Conservation (phyloP, 2,113 vertebrate genomes). For the Arenaria interpres region DNA sequence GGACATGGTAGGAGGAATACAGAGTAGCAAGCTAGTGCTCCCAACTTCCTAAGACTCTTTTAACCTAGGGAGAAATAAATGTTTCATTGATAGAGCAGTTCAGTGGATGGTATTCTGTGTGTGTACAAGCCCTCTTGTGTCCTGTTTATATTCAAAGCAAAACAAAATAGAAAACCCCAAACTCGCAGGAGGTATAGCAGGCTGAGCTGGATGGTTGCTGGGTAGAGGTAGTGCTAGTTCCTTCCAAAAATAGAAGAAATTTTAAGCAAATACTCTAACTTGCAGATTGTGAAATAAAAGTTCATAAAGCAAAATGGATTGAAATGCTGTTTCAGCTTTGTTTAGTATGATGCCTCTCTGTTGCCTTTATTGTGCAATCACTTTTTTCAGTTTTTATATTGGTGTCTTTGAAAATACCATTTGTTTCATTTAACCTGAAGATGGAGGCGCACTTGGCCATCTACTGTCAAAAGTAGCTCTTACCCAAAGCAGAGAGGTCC, state of each 20-base stretch:
- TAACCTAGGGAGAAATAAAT: not conserved
- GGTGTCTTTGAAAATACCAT: not conserved
- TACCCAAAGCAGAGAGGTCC: not conserved
- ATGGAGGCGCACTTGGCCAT: not conserved
- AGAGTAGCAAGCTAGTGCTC: not conserved
- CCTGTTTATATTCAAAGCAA: not conserved
- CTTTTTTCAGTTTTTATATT: not conserved
- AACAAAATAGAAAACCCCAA: not conserved
- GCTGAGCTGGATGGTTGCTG: not conserved
- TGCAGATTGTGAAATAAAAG: not conserved
- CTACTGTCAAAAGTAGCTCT: not conserved
- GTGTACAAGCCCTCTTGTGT: not conserved
- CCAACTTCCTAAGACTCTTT: not conserved
- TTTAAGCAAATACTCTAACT: not conserved
- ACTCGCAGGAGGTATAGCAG: rapidly evolving
- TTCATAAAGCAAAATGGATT: not conserved
- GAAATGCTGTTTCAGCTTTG: not conserved
- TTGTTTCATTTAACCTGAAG: not conserved
- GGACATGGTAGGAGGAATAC: not conserved
- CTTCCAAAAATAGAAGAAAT: not conserved
- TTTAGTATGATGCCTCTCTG: not conserved
- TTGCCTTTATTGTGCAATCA: not conserved
- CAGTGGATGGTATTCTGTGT: not conserved
- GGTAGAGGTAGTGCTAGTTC: not conserved
- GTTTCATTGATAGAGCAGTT: not conserved